Conservation (phyloP, 1,140 invertebrate genomes). For the Rhyacophila brunnea region DNA sequence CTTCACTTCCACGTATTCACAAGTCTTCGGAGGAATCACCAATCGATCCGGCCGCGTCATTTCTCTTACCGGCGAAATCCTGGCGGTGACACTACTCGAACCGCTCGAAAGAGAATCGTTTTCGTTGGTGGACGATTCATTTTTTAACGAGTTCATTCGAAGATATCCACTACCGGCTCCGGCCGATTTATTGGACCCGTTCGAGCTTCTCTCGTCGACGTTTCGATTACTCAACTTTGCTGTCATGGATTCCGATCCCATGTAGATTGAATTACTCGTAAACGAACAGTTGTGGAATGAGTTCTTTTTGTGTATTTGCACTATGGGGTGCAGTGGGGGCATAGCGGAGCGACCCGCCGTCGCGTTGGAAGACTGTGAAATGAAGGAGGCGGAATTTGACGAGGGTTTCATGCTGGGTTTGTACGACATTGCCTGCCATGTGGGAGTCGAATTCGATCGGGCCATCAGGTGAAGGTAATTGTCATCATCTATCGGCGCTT, state of each 20-base stretch:
- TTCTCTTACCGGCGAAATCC: constrained; percentile 22
- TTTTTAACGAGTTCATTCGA: constrained; percentile 47
- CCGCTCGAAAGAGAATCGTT: constrained; percentile 35
- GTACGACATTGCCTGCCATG: not conserved
- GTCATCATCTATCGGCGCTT: constrained; percentile 85
- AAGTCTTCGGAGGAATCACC: constrained; percentile 12
- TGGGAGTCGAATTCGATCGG: not conserved
- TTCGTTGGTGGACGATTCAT: constrained; percentile 13
- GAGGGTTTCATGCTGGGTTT: not conserved
- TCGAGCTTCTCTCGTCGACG: constrained; percentile 45
- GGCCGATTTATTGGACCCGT: constrained; percentile 44
- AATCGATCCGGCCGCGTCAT: not conserved
- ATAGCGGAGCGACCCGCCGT: constrained; percentile 35
- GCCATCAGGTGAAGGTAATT: constrained; percentile 69
- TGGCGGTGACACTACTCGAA: constrained; percentile 31
- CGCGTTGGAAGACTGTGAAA: constrained; percentile 35
- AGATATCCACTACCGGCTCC: constrained; percentile 47
- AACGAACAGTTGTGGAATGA: constrained; percentile 10
- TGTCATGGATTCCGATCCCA: constrained; percentile 44
- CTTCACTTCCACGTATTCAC: constrained; percentile 47
- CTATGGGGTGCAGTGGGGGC: not conserved
- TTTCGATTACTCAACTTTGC: constrained; percentile 38
- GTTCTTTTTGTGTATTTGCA: not conserved
- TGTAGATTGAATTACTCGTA: constrained; percentile 31
- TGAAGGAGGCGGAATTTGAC: not conserved